Evolutionary conservation across 2,888 invertebrate genomes (phyloP).

Genomic region (Agapetus fuscipes): DNA sequence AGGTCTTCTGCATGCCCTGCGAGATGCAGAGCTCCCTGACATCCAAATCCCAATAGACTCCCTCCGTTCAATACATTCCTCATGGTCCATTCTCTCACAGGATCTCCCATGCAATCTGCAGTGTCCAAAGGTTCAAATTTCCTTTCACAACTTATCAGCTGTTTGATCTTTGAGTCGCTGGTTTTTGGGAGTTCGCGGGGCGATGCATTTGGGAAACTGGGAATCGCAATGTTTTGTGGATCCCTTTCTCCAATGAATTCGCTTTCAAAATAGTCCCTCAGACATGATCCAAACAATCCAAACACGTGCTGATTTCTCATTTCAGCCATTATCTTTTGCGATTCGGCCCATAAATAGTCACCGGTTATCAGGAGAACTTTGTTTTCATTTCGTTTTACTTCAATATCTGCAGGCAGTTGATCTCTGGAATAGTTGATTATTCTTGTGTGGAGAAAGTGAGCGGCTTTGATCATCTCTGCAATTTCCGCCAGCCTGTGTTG

Average conservation of each 20-base stretch:
- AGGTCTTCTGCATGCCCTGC: constrained; percentile 56
- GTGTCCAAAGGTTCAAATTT: constrained; percentile 27
- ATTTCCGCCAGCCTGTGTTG: constrained; percentile 52
- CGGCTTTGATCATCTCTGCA: constrained; percentile 82
- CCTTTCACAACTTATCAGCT: constrained; percentile 11
- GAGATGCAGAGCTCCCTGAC: constrained; percentile 68
- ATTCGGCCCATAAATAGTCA: constrained; percentile 75
- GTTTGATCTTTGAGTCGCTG: constrained; percentile 8
- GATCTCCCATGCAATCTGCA: constrained; percentile 40
- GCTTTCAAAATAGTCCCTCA: constrained; percentile 72
- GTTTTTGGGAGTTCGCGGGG: not conserved
- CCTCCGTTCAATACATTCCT: constrained; percentile 64
- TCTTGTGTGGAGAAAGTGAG: constrained; percentile 70
- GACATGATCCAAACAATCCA: constrained; percentile 69
- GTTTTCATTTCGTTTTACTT: constrained; percentile 75
- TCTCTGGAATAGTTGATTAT: constrained; percentile 38
- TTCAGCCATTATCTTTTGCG: constrained; percentile 68
- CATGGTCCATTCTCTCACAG: constrained; percentile 61
- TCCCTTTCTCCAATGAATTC: constrained; percentile 72
- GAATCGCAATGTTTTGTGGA: constrained; percentile 62
- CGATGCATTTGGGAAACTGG: constrained; percentile 45
- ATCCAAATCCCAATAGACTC: constrained; percentile 58
- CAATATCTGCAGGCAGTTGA: constrained; percentile 42
- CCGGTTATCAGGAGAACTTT: constrained; percentile 81
- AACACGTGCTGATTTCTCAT: constrained; percentile 65